These are phyloP conservation scores for Diplazon laetatorius DNA, from an alignment of 2,888 invertebrate genomes.

Conservation along the genomic window DNA sequence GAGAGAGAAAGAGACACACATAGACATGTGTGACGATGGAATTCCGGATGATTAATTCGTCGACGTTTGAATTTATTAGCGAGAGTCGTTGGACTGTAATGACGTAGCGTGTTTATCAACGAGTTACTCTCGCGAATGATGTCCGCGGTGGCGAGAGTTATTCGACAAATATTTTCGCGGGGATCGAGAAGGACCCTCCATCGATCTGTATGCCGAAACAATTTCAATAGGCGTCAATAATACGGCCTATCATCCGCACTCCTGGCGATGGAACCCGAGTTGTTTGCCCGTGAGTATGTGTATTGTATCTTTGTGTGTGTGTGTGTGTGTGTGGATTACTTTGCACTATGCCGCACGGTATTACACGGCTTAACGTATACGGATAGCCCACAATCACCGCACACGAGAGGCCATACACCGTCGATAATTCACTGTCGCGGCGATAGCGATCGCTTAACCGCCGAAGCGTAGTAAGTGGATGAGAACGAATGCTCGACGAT, in stretches of 20 bases:
- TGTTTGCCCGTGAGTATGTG: constrained; percentile 11
- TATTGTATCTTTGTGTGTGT: neutral
- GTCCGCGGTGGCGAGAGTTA: constrained; percentile 20
- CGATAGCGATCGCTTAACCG: constrained; percentile 71
- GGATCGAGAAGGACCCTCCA: neutral
- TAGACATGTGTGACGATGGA: constrained; percentile 55
- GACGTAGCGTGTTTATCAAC: constrained; percentile 11
- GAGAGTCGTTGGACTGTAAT: constrained; percentile 8
- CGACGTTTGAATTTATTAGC: constrained; percentile 72
- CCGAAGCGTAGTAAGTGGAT: constrained; percentile 67
- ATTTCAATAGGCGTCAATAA: constrained; percentile 62
- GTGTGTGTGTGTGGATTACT: neutral
- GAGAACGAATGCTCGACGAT: constrained; percentile 60
- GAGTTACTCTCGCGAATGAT: constrained; percentile 26
- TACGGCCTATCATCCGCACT: constrained; percentile 53
- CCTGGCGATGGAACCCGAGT: constrained; percentile 30
- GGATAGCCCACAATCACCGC: neutral
- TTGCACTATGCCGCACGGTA: neutral
- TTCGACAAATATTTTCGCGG: constrained; percentile 17
- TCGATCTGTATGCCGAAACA: constrained; percentile 39
- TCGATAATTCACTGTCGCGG: constrained; percentile 73
- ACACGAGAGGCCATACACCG: constrained; percentile 43
- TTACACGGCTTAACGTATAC: constrained; percentile 3
- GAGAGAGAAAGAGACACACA: too few relatives aligned
- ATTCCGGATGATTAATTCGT: constrained; percentile 71